Conservation (phyloP, 2,888 invertebrate species). For the Drosophila barbarae region DNA sequence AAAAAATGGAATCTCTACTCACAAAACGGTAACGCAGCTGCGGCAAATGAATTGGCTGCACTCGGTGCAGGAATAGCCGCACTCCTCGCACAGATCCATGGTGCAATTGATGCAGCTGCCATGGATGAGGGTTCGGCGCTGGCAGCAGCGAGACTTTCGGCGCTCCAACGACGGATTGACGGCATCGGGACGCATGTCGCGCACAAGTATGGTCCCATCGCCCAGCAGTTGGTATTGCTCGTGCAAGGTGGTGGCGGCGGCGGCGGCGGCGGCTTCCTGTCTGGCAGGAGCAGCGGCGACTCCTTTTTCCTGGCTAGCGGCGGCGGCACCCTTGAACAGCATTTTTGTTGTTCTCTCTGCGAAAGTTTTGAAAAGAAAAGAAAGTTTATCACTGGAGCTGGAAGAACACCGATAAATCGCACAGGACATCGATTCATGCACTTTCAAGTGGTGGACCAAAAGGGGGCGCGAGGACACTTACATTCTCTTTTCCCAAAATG, state of each 20-base stretch:
- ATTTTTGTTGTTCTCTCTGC: conserved; percentile 68
- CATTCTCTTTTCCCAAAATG: neutral
- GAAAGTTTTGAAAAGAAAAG: neutral
- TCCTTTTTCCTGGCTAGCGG: conserved; percentile 1
- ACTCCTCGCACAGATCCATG: conserved; percentile 70
- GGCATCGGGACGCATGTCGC: conserved; percentile 49
- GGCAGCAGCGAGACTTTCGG: conserved; percentile 56
- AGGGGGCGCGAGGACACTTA: neutral
- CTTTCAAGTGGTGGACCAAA: neutral
- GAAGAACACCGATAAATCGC: neutral
- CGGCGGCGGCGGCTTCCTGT: neutral
- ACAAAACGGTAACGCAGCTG: conserved; percentile 71
- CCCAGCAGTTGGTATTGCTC: conserved; percentile 62
- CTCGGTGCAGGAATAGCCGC: conserved; percentile 72
- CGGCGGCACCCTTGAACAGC: conserved; percentile 64
- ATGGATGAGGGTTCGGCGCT: conserved; percentile 58
- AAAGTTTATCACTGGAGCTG: neutral
- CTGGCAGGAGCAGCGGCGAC: no score
- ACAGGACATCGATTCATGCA: neutral
- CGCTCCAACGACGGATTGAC: conserved; percentile 53
- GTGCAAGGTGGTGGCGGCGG: conserved; percentile 27
- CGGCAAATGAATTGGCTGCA: conserved; percentile 68
- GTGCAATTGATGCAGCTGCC: conserved; percentile 63
- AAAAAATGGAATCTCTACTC: conserved; percentile 37
- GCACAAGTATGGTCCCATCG: conserved; percentile 64